Percentiles rank a stretch among this genome's conserved stretches.
These are phyloP conservation scores for Bolborhynchus lineola DNA, from an alignment of 2,113 vertebrate species.

Conservation along the genomic window DNA sequence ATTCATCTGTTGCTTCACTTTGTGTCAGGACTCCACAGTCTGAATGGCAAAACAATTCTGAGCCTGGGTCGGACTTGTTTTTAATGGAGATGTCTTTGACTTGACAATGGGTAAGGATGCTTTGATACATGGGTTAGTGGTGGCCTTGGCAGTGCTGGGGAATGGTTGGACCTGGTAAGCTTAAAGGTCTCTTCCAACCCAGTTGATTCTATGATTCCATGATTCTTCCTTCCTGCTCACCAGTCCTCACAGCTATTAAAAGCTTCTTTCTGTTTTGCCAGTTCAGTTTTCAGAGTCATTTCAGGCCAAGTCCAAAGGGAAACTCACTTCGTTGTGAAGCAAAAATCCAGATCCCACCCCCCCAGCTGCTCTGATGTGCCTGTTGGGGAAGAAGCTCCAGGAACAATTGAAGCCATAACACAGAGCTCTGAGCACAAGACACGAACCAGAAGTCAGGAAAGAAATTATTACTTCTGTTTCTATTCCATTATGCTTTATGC, in stretches of 20 bases:
- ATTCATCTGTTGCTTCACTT: rapidly evolving
- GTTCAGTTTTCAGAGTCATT: neutral
- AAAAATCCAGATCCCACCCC: neutral
- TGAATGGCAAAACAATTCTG: neutral
- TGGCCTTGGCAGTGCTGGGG: neutral
- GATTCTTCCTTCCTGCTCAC: neutral
- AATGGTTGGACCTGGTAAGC: neutral
- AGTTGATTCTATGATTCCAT: neutral
- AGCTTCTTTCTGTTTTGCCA: rapidly evolving
- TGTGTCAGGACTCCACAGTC: neutral
- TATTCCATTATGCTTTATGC: conserved; percentile 42
- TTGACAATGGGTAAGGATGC: neutral
- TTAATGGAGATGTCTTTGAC: neutral
- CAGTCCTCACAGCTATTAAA: neutral
- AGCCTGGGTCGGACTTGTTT: neutral
- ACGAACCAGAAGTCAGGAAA: neutral
- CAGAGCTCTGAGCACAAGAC: neutral
- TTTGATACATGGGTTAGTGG: neutral
- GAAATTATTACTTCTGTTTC: conserved; percentile 27
- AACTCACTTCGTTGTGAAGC: neutral
- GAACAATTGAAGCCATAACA: rapidly evolving
- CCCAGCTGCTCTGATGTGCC: neutral
- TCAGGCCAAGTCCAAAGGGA: neutral
- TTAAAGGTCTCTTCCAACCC: neutral
- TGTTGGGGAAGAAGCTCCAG: neutral